Base-by-base conservation (phyloP, 2,888 invertebrate genomes). In the Cerceris ruficornis region DNA sequence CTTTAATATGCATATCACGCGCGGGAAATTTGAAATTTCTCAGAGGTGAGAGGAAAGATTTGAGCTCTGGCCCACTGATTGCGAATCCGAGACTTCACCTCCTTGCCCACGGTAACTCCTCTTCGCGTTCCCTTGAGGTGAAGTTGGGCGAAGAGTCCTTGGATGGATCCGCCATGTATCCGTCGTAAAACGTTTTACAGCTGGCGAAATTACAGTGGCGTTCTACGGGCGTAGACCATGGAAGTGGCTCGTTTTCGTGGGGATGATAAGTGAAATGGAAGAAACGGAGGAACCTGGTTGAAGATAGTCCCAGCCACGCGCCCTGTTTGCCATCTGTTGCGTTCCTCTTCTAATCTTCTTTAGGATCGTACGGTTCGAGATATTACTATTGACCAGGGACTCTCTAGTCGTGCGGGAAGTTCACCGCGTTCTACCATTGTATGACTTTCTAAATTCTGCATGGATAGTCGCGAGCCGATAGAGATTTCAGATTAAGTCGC, bases 261-360 rank as follows among this genome's bases (percentile, higher is more conserved):
- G 14, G 9, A 52, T n/a, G 13, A n/a, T 14, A 14, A 52, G 52
- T 7, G 14, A n/a, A 52, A n/a, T 9, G 7, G 15, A 58, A 71
- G 52, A 55, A 75, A 71, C 69, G 77, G 62, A 58, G 77, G 73
- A 82, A 70, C 49, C 72, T 39, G 49, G 70, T 69, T 80, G 65
- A 65, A 57, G 28, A 28, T 28, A 74, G 67, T 66, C 85, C 87
- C 86, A 70, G 85, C 84, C 85, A 88, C 86, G 85, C 86, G 86
- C 82, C 62, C 85, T 78, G 81, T 83, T 81, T 86, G 62, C 89
- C 90, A 90, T 89, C 90, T 90, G 90, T 88, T 89, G 88, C 83
- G 69, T 64, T 76, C 75, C 72, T 71, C 69, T 70, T 61, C 66
- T 78, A 80, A 86, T 84, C 80, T 81, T 62, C 70, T 70, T 76